Conservation (phyloP, 2,113 vertebrate genomes). For the Holacanthus passer region DNA sequence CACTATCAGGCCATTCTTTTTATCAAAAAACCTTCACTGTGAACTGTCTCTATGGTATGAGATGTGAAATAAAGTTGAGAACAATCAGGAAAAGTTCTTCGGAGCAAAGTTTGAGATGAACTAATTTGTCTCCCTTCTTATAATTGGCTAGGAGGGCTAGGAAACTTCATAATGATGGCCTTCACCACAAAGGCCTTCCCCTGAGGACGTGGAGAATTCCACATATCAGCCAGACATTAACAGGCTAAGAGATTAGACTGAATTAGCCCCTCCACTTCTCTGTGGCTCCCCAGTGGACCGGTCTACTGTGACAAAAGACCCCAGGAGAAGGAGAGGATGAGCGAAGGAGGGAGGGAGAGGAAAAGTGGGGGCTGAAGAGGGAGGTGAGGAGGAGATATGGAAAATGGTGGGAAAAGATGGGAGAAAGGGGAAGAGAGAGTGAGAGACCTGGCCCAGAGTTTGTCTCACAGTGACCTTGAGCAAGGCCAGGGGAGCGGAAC, state of each 20-base stretch:
- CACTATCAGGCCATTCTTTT: conserved; percentile 17
- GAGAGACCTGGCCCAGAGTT: conserved; percentile 65
- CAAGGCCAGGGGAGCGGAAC: conserved; percentile 77
- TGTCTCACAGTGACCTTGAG: conserved; percentile 80
- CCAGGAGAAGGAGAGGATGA: conserved; percentile 70
- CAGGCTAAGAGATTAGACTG: conserved; percentile 81
- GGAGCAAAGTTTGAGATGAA: conserved; percentile 69
- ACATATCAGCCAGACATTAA: conserved; percentile 83
- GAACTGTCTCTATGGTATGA: conserved; percentile 22
- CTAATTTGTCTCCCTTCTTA: conserved; percentile 73
- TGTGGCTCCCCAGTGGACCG: conserved; percentile 63
- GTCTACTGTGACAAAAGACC: conserved; percentile 77
- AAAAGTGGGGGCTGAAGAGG: conserved; percentile 36
- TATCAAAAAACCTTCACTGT: conserved; percentile 53
- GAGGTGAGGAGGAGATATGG: conserved; percentile 24
- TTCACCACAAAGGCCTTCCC: conserved; percentile 81
- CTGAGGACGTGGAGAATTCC: conserved; percentile 78
- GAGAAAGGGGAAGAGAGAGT: conserved; percentile 39
- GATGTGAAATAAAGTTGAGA: conserved; percentile 69
- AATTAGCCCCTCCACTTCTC: conserved; percentile 81
- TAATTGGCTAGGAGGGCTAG: conserved; percentile 82
- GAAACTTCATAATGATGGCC: conserved; percentile 82
- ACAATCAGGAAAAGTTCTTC: conserved; percentile 70
- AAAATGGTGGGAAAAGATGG: conserved; percentile 23
- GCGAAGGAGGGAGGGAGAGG: conserved; percentile 24